phyloP scores from a whole-genome alignment of 2,888 invertebrate genomes.

The Lycocerus yunnanus region DNA sequence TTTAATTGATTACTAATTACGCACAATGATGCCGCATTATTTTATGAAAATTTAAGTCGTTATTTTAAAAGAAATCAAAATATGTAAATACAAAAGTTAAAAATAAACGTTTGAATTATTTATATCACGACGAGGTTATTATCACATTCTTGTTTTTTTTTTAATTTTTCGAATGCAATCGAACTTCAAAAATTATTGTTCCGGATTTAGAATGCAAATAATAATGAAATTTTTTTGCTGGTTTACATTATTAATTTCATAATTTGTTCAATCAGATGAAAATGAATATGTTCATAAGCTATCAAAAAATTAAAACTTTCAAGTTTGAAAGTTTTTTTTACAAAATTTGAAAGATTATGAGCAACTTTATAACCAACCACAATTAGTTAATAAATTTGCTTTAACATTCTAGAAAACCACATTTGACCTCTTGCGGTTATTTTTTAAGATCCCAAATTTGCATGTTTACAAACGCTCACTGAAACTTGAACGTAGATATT shows the following conservation, averaged over 20 bases:
- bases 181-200: neutral
- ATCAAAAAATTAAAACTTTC: too few species aligned
- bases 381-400: neutral
- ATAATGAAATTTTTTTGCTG: neutral
- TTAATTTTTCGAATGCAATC: neutral
- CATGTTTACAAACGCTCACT: neutral
- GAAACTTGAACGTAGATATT: neutral
- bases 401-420: neutral
- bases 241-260: neutral
- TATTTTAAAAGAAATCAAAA: neutral
- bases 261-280: neutral
- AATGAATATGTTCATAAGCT: too few species aligned
- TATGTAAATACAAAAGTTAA: neutral
- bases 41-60: neutral
- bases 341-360: too few species aligned
- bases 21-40: neutral
- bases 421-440: neutral
- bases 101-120: neutral
- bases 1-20: neutral
- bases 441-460: neutral
- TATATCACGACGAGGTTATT: neutral
- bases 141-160: neutral
- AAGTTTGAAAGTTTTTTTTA: too few species aligned
- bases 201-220: neutral
- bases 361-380: neutral